These are phyloP conservation scores for Scomberomorus guttatus DNA, from an alignment of 2,797 vertebrate species.

Conservation along the genomic window DNA sequence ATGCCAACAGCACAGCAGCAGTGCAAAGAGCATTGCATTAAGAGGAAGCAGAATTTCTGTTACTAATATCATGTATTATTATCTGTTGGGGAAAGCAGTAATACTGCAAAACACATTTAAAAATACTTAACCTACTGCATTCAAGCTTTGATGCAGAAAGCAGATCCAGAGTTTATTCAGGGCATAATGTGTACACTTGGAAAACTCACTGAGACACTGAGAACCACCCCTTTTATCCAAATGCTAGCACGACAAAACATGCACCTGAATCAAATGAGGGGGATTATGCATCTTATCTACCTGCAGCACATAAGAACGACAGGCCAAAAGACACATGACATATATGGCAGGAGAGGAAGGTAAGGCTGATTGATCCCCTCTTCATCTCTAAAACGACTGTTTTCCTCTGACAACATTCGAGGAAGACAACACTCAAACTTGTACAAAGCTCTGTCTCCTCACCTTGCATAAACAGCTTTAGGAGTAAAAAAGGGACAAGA, in stretches of 20 bases:
- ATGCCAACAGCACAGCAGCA: not conserved
- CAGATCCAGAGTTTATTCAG: conserved; percentile 35
- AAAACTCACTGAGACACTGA: conserved; percentile 41
- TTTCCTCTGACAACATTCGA: conserved; percentile 63
- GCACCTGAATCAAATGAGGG: conserved; percentile 75
- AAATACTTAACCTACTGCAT: conserved; percentile 22
- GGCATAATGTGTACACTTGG: conserved; percentile 6
- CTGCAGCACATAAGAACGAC: conserved; percentile 73
- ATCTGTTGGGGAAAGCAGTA: not conserved
- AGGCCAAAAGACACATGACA: conserved; percentile 79
- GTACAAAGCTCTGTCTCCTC: conserved; percentile 67
- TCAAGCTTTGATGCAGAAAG: not conserved
- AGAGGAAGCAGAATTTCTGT: not conserved
- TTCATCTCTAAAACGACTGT: conserved; percentile 75
- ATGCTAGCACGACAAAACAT: conserved; percentile 70
- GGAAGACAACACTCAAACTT: conserved; percentile 74
- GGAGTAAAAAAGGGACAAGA: conserved; percentile 60
- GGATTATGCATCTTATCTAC: conserved; percentile 82
- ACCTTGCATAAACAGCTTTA: conserved; percentile 76
- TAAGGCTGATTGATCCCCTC: conserved; percentile 84
- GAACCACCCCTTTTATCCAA: conserved; percentile 62
- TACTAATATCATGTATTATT: not conserved
- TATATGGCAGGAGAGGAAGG: conserved; percentile 74
- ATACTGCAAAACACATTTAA: conserved; percentile 11
- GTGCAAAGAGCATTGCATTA: not conserved